These are phyloP conservation scores for Drosophila miranda DNA, from an alignment of 1,140 invertebrate genomes.

Conservation along the genomic window DNA sequence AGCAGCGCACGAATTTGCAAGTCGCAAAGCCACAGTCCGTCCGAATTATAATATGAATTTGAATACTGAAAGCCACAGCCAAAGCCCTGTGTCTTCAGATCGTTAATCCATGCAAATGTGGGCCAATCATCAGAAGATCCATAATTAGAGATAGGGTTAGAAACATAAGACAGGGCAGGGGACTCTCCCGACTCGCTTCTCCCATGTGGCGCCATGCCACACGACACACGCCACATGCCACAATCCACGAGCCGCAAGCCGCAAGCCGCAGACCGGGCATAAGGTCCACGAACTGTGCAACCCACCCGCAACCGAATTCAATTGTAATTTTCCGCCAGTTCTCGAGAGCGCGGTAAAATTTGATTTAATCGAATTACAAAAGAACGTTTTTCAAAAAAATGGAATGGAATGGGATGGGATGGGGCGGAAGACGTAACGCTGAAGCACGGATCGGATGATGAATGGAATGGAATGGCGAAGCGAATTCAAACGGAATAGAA, in stretches of 20 bases:
- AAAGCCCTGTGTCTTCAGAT: background rate
- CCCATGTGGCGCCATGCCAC: no score
- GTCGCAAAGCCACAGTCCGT: conserved; percentile 15
- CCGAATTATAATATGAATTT: conserved; percentile 13
- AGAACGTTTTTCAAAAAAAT: conserved; percentile 7
- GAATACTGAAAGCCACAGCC: background rate
- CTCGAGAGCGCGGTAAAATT: conserved; percentile 29
- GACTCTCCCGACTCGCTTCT: background rate
- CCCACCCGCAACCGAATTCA: conserved; percentile 11
- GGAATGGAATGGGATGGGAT: conserved; percentile 1
- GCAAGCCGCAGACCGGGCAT: background rate
- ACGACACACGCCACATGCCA: no score
- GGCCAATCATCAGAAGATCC: background rate
- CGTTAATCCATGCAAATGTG: conserved; percentile 4
- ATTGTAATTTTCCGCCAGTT: conserved; percentile 42
- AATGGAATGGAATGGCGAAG: no score
- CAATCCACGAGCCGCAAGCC: no score
- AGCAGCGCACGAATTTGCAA: conserved; percentile 24
- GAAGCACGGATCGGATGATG: no score
- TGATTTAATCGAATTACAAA: conserved; percentile 56
- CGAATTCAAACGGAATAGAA: background rate
- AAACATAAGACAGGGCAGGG: no score
- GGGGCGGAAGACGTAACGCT: conserved; percentile 11
- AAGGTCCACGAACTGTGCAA: conserved; percentile 16
- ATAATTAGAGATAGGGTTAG: no score